Evolutionary conservation across 2,113 vertebrate genomes (phyloP), one percentile per base, ranked within the genome.

Genomic region (Apaloderma vittatum): DNA sequence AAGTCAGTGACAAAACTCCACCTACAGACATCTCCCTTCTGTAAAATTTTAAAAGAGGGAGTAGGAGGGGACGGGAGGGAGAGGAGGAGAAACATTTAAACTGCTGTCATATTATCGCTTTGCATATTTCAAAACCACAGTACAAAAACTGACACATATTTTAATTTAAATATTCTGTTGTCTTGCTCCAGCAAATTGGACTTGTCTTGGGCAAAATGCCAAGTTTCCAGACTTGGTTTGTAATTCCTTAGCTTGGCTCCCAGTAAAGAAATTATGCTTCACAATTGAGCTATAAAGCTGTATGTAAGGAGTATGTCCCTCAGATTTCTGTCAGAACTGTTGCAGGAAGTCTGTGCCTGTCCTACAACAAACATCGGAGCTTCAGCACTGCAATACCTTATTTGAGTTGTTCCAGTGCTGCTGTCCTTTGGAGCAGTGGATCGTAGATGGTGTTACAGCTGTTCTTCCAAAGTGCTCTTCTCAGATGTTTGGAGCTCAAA

Each of bases 161-260:
- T 89, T 90, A 67, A 94, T 87, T 93, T 88, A 92, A 97, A 75
- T 95, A 82, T 86, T 95, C 95, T 79, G 63, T 92, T 94, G 57
- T 92, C 95, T 96, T 95, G 49, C 79, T 94, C 34, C 80, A 94
- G 59, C 96, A 97, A 97, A 95, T 91, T 90, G 86, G 89, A 93
- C 90, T 96, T 97, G 72, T 79, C 80, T 89, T 93, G 78, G 91
- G 94, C 95, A 92, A 21, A 72, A 86, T 61, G 93, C 80, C 95
- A 96, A 73, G 63, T 95, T 97, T 97, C 96, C 76, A 93, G 93
- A 52, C 90, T 92, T 90, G 34, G 59, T 92, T 97, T 98, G 75
- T 92, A 96, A 78, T 88, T 94, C 94, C n/a, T 40, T 29, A 88
- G 58, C 73, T 96, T 97, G 94, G 58, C 76, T 97, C 78, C 68